Evolutionary conservation across 2,797 vertebrate genomes (phyloP), one percentile per base, ranked within the genome.

Genomic region (Eupleurogrammus muticus): DNA sequence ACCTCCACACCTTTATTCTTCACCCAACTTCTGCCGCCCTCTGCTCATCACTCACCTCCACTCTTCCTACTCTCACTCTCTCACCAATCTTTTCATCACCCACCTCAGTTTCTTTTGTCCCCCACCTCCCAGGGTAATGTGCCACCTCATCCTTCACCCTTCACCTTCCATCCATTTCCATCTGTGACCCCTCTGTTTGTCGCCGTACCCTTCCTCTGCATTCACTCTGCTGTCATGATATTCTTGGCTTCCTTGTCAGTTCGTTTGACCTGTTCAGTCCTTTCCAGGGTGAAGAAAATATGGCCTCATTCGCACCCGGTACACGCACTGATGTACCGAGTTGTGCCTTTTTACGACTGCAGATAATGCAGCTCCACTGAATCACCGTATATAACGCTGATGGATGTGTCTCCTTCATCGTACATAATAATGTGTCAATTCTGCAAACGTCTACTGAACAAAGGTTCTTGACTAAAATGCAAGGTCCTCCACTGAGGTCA

Each of bases 21-120:
- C 32, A 58, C 20, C 51, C 35, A 6, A 32, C 44, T 19, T 69
- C 14, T 66, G 21, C 36, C 53, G 32, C 23, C 52, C 16, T 49
- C 19, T 13, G 46, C 5, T 46, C 48, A 55, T 52, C 59, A 49
- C 23, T 80, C 65, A 72, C 48, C 12, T 72, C 40, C 32, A 28
- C 6, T 10, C 40, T 13, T 1, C 46, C 10, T 36, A 5, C 10
- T 56, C 34, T 66, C 53, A 32, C 14, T 48, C 47, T n/a, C n/a
- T n/a, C n/a, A n/a, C n/a, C 61, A 38, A n/a, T 51, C 46, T 48
- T 48, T 20, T 38, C 21, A 60, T 69, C 8, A 3, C 20, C 56
- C 38, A 69, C 54, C 48, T 66, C 46, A 44, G 36, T 11, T 36
- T 17, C 16, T 59, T 46, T 46, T 34, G 67, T 67, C 72, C 57